Percentiles rank a stretch among this genome's conserved stretches.
phyloP scores from a whole-genome alignment of 2,888 invertebrate species.

The Phengaris alcon region DNA sequence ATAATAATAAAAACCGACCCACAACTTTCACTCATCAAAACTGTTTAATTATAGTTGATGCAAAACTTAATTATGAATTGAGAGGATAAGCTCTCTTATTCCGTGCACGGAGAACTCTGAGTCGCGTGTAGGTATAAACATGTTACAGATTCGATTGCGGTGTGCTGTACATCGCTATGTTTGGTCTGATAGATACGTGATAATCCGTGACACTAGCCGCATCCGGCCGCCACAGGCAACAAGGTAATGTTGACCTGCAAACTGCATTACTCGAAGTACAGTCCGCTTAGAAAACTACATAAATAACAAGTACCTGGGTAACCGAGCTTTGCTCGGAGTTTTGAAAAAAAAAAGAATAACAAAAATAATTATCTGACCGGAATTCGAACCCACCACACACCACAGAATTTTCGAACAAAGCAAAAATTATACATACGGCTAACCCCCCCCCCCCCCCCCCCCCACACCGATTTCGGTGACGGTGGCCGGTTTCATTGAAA shows the following conservation, averaged over 20 bases:
- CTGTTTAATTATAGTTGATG: conserved; percentile 41
- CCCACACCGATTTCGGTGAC: no score
- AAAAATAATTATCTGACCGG: no score
- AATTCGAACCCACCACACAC: no score
- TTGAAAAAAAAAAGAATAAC: no score
- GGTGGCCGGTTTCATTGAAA: no score
- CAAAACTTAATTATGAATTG: neutral
- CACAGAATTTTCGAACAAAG: no score
- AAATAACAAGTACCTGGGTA: no score
- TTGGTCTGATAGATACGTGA: conserved; percentile 40
- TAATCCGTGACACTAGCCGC: conserved; percentile 50
- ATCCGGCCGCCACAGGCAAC: conserved; percentile 45
- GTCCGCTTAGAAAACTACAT: neutral
- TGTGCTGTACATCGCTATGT: conserved; percentile 31
- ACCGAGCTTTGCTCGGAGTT: no score
- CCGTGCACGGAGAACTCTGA: conserved; percentile 22
- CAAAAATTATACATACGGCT: no score
- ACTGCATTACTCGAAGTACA: conserved; percentile 25
- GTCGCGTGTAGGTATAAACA: conserved; percentile 29
- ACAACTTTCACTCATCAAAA: conserved; percentile 61
- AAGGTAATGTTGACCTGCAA: conserved; percentile 30
- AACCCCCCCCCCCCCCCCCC: no score
- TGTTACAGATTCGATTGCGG: conserved; percentile 20
- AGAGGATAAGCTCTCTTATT: conserved; percentile 27
- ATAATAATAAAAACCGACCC: conserved; percentile 20